Conservation (phyloP, 2,888 invertebrate species). For the Palloptera scutellata region DNA sequence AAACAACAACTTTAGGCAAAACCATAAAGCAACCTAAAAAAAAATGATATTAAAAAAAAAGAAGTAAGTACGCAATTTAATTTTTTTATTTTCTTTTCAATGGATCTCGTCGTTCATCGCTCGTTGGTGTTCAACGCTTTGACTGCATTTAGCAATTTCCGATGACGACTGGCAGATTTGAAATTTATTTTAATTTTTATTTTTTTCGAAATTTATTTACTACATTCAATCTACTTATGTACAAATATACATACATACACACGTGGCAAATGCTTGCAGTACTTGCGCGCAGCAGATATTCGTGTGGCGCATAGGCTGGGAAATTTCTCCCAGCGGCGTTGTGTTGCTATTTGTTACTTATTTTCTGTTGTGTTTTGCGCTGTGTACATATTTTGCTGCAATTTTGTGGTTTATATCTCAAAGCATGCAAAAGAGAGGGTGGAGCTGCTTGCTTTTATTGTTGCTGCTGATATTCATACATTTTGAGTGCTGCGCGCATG, state of each 20-base stretch:
- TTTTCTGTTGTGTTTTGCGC: neutral
- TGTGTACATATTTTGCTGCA: neutral
- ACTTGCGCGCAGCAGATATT: neutral
- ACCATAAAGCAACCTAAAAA: neutral
- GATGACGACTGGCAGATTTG: slow-evolving; percentile 22
- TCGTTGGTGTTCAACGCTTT: neutral
- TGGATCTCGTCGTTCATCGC: neutral
- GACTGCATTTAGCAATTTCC: slow-evolving; percentile 14
- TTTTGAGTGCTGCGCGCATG: neutral
- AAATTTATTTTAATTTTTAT: slow-evolving; percentile 8
- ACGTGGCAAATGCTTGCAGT: neutral
- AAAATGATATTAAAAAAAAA: neutral
- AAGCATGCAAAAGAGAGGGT: slow-evolving; percentile 1
- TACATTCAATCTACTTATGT: neutral
- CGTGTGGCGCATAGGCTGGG: neutral
- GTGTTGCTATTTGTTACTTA: neutral
- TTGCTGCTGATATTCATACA: no score
- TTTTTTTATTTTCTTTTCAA: neutral
- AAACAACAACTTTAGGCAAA: slow-evolving; percentile 22
- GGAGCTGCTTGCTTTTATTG: neutral
- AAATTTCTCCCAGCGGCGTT: slow-evolving; percentile 6
- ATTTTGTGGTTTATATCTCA: neutral
- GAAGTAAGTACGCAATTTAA: neutral
- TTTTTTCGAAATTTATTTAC: neutral
- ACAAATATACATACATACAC: neutral